Evolutionary conservation across 2,888 invertebrate genomes (phyloP).

Genomic region (Drosophila incognita): DNA sequence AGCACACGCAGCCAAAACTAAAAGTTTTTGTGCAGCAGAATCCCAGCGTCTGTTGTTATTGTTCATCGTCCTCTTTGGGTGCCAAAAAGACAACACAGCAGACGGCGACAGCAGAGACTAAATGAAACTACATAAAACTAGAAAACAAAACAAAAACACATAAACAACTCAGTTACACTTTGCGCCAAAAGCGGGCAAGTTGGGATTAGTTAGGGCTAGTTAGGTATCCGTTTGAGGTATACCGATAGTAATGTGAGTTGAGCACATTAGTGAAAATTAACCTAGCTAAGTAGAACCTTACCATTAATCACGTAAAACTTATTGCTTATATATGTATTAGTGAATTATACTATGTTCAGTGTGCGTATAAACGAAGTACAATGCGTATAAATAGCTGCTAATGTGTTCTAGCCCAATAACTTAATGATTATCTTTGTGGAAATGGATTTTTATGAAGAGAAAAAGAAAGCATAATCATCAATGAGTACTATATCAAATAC

Average conservation of each 20-base stretch:
- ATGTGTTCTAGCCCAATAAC: background rate
- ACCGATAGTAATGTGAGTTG: background rate
- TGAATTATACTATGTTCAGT: background rate
- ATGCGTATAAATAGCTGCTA: background rate
- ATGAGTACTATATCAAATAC: background rate
- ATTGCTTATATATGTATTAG: background rate
- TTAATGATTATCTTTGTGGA: background rate
- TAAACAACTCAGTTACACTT: constrained; percentile 78
- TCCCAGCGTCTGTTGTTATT: background rate
- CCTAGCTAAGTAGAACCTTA: background rate
- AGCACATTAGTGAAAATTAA: background rate
- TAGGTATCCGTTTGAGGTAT: background rate
- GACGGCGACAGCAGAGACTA: constrained; percentile 40
- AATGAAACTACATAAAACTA: constrained; percentile 15
- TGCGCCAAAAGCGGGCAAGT: constrained; percentile 34
- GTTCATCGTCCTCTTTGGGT: constrained; percentile 5
- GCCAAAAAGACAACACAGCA: constrained; percentile 27
- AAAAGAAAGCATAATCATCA: background rate
- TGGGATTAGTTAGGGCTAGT: background rate
- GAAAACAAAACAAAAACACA: constrained; percentile 59
- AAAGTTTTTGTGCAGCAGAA: constrained; percentile 35
- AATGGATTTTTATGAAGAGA: background rate
- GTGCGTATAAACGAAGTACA: background rate
- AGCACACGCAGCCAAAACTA: constrained; percentile 53
- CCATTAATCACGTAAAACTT: background rate